A percentile compares a stretch with the other conserved stretches of the same genome.
These are phyloP conservation scores for Agrochola litura DNA, from an alignment of 2,888 invertebrate genomes.

Conservation along the genomic window DNA sequence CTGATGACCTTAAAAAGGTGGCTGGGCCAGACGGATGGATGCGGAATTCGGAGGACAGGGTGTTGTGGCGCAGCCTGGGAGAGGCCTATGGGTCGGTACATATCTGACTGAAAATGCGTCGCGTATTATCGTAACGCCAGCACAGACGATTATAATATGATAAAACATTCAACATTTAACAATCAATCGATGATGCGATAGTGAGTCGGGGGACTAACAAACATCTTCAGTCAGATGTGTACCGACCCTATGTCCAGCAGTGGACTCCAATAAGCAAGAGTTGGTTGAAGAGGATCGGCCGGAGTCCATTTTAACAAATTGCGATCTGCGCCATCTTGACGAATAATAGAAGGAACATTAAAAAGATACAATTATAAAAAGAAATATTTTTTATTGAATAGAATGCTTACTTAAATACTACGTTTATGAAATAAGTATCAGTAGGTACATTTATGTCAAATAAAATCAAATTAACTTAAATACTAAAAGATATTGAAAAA, in stretches of 20 bases:
- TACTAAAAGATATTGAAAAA: no score
- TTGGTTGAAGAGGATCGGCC: background rate
- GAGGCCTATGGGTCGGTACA: no score
- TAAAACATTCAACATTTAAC: no score
- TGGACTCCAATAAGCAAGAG: background rate
- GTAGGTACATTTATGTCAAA: background rate
- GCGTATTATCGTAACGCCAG: no score
- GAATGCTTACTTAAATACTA: slow-evolving; percentile 32
- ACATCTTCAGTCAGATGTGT: no score
- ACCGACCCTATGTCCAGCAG: background rate
- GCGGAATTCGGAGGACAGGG: background rate
- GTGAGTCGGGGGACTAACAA: no score
- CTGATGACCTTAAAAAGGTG: background rate
- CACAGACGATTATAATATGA: no score
- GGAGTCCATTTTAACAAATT: background rate
- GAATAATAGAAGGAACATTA: background rate
- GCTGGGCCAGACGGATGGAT: background rate
- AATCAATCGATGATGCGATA: no score
- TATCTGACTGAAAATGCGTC: no score
- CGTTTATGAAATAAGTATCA: background rate
- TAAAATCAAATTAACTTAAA: background rate
- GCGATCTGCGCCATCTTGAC: no score
- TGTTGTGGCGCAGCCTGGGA: no score
- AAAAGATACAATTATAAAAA: background rate
- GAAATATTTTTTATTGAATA: slow-evolving; percentile 20